These are phyloP conservation scores for Ataeniobius toweri DNA, from an alignment of 2,797 vertebrate genomes.

Conservation along the genomic window DNA sequence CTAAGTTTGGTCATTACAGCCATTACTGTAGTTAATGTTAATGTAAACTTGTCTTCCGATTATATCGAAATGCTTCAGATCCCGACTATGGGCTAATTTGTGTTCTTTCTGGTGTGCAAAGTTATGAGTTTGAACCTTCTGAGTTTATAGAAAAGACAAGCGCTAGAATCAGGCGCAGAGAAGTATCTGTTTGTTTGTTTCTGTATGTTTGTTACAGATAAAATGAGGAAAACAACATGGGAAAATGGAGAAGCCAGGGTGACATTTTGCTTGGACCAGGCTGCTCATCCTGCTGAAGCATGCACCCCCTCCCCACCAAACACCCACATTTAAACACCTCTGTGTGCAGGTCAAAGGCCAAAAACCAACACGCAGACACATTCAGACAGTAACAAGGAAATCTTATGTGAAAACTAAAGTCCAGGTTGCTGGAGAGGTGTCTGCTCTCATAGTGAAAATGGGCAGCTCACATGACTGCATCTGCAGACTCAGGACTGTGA, in stretches of 20 bases:
- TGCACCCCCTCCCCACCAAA: slow-evolving; percentile 21
- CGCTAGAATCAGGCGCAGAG: too few relatives aligned
- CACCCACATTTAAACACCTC: slow-evolving; percentile 19
- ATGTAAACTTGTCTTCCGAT: slow-evolving; percentile 56
- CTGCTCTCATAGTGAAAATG: slow-evolving; percentile 42
- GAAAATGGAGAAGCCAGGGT: slow-evolving; percentile 38
- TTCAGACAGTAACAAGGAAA: slow-evolving; percentile 12
- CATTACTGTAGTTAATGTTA: slow-evolving; percentile 44
- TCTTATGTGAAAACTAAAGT: slow-evolving; percentile 41
- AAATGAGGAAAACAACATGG: slow-evolving; percentile 27
- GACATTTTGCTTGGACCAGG: slow-evolving; percentile 18
- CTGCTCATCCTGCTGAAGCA: slow-evolving; percentile 26
- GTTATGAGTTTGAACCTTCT: neutral
- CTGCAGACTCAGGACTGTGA: slow-evolving; percentile 41
- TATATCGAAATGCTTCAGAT: slow-evolving; percentile 34
- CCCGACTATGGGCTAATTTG: slow-evolving; percentile 19
- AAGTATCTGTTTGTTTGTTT: neutral
- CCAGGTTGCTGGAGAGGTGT: slow-evolving; percentile 40
- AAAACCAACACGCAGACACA: slow-evolving; percentile 23
- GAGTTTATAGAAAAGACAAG: neutral
- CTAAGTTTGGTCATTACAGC: slow-evolving; percentile 53
- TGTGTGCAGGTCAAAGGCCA: slow-evolving; percentile 30
- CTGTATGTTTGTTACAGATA: neutral
- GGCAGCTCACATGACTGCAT: slow-evolving; percentile 46
- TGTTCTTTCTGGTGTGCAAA: neutral